Evolutionary conservation across 1,140 invertebrate species (phyloP).

Genomic region (Phortica variegata): DNA sequence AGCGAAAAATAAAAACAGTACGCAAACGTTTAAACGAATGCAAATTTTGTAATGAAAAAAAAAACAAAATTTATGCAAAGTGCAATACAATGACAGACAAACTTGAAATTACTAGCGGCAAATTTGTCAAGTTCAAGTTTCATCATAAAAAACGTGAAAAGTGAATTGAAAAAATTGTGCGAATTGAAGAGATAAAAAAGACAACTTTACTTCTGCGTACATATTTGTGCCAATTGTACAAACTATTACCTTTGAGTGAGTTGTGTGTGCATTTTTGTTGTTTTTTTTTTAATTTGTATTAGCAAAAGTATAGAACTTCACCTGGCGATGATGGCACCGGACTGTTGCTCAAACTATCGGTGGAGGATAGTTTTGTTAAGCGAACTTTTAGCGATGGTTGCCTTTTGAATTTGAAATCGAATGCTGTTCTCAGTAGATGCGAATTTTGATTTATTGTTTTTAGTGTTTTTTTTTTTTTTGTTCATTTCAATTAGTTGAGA

Average conservation of each 20-base stretch:
- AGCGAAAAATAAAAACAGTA: too few species aligned
- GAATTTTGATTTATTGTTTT: too few species aligned
- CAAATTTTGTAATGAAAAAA: too few species aligned
- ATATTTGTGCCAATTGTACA: slow-evolving; percentile 9
- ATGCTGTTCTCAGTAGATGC: slow-evolving; percentile 23
- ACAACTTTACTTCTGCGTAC: slow-evolving; percentile 5
- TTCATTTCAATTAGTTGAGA: too few species aligned
- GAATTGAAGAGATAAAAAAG: slow-evolving; percentile 7
- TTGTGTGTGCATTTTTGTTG: slow-evolving; percentile 4
- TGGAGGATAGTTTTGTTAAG: slow-evolving; percentile 60
- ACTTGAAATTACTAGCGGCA: too few species aligned
- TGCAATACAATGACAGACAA: too few species aligned
- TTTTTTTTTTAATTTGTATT: slow-evolving; percentile 2
- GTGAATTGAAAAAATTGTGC: slow-evolving; percentile 9
- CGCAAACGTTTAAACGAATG: too few species aligned
- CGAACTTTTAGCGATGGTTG: slow-evolving; percentile 56
- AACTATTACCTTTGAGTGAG: slow-evolving; percentile 4
- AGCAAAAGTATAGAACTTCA: slow-evolving; percentile 45
- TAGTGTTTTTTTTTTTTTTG: too few species aligned
- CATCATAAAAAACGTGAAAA: too few species aligned
- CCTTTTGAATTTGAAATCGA: slow-evolving; percentile 54
- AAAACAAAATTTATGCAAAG: too few species aligned
- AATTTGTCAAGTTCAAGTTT: too few species aligned
- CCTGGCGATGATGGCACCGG: slow-evolving; percentile 60
- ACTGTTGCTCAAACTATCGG: slow-evolving; percentile 60